A percentile compares a stretch with the other conserved stretches of the same genome.
These are phyloP conservation scores for Lynx canadensis DNA, from an alignment of 2,113 vertebrate species.

Conservation along the genomic window DNA sequence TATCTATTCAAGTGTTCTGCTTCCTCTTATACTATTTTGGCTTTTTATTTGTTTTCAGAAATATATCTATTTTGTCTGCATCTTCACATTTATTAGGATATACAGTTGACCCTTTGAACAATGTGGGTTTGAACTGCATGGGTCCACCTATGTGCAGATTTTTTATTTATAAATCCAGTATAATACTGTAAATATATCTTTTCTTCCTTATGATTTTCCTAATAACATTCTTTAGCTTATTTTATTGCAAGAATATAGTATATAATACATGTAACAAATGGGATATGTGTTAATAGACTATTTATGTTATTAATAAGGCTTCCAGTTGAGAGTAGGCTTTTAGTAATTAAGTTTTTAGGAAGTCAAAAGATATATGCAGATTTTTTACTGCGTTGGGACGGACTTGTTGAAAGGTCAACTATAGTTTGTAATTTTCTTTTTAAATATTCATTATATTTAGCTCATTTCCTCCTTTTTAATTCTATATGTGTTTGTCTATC, in stretches of 20 bases:
- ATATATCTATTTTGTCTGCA: neutral
- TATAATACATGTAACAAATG: neutral
- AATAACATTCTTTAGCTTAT: neutral
- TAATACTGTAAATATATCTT: neutral
- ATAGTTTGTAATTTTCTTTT: neutral
- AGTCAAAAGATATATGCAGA: neutral
- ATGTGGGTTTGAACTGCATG: neutral
- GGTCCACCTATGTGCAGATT: neutral
- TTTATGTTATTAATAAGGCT: neutral
- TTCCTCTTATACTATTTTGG: neutral
- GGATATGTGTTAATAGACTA: neutral
- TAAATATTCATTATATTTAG: neutral
- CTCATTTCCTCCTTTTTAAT: neutral
- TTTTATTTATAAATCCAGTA: neutral
- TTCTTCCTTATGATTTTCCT: neutral
- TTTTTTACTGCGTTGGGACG: neutral
- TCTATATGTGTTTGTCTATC: neutral
- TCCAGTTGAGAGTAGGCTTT: neutral
- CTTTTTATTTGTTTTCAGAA: constrained; percentile 39
- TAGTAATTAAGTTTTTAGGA: neutral
- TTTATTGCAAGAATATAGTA: neutral
- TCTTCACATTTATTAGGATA: constrained; percentile 20
- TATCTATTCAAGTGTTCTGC: neutral
- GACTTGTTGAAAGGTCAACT: neutral
- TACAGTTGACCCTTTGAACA: neutral